These are phyloP conservation scores for Drosophila sordidula DNA, from an alignment of 2,888 invertebrate genomes.

Conservation along the genomic window DNA sequence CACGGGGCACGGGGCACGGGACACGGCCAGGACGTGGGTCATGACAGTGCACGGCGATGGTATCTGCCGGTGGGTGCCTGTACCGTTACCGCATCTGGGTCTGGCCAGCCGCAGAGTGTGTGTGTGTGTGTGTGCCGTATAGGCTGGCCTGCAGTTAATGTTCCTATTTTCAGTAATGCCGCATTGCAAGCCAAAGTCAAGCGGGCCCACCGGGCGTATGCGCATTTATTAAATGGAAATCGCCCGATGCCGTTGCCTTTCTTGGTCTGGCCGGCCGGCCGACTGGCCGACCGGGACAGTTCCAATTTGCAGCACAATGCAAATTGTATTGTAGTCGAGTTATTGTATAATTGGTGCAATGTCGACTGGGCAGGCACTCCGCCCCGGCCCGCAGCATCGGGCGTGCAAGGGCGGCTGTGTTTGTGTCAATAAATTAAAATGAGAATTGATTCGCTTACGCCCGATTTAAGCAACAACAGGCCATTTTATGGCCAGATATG, in stretches of 20 bases:
- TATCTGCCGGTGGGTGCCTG: slow-evolving; percentile 43
- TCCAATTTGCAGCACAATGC: slow-evolving; percentile 77
- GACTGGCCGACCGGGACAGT: slow-evolving; percentile 43
- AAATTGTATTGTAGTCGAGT: slow-evolving; percentile 79
- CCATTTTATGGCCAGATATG: slow-evolving; percentile 70
- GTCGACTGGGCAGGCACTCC: slow-evolving; percentile 34
- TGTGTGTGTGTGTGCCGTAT: slow-evolving; percentile 10
- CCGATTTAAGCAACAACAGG: slow-evolving; percentile 79
- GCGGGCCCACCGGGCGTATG: slow-evolving; percentile 62
- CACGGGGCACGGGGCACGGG: neutral
- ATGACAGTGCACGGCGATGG: slow-evolving; percentile 39
- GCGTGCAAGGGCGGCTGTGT: slow-evolving; percentile 49
- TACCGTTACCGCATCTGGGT: slow-evolving; percentile 35
- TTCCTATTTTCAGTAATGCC: slow-evolving; percentile 50
- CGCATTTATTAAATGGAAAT: slow-evolving; percentile 76
- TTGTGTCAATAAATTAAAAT: slow-evolving; percentile 80
- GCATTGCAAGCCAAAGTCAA: slow-evolving; percentile 28
- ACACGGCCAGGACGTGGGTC: slow-evolving; percentile 8
- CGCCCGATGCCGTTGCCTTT: slow-evolving; percentile 43
- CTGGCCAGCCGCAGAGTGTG: neutral
- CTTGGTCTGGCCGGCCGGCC: slow-evolving; percentile 33
- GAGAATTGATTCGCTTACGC: slow-evolving; percentile 80
- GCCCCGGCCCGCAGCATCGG: neutral
- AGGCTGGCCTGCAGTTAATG: slow-evolving; percentile 70
- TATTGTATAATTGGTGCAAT: slow-evolving; percentile 79